Base-by-base conservation (phyloP, 2,888 invertebrate species). In the Carabus problematicus region DNA sequence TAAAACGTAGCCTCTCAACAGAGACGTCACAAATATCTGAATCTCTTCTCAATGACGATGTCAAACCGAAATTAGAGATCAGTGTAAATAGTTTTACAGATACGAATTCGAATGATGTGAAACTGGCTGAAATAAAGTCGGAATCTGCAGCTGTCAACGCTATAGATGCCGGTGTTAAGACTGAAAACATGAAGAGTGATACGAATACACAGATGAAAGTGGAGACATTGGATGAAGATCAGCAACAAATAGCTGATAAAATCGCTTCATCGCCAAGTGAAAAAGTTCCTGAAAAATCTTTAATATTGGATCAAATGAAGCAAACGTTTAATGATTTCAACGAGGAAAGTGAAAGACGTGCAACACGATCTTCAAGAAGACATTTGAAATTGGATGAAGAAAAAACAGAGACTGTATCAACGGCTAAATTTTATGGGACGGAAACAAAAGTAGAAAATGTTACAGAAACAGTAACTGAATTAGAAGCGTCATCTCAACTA, bases 221-320 rank as follows among this genome's bases (percentile, higher is more conserved):
- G 19, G 62, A 47, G 73, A 74, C 64, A 72, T 66, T 61, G 55
- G 71, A 74, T 76, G 77, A 16, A 78, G 60, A 43, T 45, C 11
- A n/a, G 55, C 8, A 47, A 45, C 49, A 54, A 12, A 52, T 47
- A 47, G 45, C 47, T 52, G 54, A 42, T 18, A 63, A 63, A 56
- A 70, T 64, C 29, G 78, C 70, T 42, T 71, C 69, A 55, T 69
- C 71, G 3, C 71, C 62, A 12, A 63, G 68, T 49, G 78, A 82
- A 74, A 86, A 86, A 76, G 82, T 86, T 77, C 85, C 87, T 76
- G 86, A 86, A 78, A 87, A 86, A 82, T 76, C 78, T 49, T 74
- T 80, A 70, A 81, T 85, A 76, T 79, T 85, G 77, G 81, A 85
- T 79, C 87, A 86, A 81, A 87, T 87, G 87, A 87, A 85, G 75